These are phyloP conservation scores for Rallus limicola DNA, from an alignment of 2,113 vertebrate species.

Conservation along the genomic window DNA sequence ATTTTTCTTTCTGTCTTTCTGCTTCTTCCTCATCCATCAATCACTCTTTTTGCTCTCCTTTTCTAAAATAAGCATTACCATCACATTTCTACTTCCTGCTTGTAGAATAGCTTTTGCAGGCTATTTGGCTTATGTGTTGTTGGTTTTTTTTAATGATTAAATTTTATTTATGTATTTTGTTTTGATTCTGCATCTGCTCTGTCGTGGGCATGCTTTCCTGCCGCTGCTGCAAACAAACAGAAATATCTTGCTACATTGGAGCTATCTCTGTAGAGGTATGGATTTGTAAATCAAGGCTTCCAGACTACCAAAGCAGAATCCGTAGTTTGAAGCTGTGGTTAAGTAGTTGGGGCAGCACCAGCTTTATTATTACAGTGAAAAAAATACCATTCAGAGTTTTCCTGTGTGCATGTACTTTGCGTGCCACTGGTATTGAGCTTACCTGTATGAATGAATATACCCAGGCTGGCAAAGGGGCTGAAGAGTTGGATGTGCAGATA, in stretches of 20 bases:
- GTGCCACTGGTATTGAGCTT: fast-evolving
- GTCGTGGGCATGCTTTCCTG: not conserved
- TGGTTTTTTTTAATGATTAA: too few relatives aligned
- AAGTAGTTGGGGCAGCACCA: not conserved
- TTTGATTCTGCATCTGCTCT: not conserved
- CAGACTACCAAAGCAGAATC: not conserved
- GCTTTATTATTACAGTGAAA: not conserved
- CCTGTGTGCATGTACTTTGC: not conserved
- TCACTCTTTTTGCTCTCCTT: not conserved
- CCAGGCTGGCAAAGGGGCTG: not conserved
- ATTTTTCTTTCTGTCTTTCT: not conserved
- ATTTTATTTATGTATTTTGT: not conserved
- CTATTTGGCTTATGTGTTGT: not conserved
- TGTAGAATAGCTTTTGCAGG: not conserved
- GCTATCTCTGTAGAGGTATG: not conserved
- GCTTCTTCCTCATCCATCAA: not conserved
- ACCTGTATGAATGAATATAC: not conserved
- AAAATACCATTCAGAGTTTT: not conserved
- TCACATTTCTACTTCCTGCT: not conserved
- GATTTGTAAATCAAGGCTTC: not conserved
- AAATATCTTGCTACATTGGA: not conserved
- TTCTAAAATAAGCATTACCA: not conserved
- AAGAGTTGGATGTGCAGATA: not conserved
- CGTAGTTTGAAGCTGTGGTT: not conserved
- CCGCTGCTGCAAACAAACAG: not conserved